Conservation (phyloP, 1,140 invertebrate species). For the Solenopsis invicta region DNA sequence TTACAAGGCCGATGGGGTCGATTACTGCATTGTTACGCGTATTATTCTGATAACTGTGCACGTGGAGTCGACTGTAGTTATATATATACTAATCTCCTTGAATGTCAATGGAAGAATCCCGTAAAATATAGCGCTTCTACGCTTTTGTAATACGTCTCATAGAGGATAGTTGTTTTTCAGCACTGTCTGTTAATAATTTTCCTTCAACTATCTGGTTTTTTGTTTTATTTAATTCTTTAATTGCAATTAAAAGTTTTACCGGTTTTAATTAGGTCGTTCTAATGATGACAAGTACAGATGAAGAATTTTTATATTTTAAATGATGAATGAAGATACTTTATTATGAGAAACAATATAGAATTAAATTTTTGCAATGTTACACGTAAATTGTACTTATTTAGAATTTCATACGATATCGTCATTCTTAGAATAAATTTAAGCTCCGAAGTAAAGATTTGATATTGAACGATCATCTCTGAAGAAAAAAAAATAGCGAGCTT, state of each 20-base stretch:
- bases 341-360: background rate
- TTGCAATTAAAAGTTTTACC: background rate
- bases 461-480: background rate
- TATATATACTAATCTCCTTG: background rate
- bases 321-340: background rate
- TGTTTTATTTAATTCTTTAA: background rate
- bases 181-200: background rate
- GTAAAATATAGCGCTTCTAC: background rate
- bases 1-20: slow-evolving; percentile 55
- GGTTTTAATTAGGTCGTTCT: background rate
- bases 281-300: background rate
- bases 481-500: background rate
- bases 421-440: background rate
- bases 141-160: background rate
- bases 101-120: background rate
- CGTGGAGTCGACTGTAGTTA: slow-evolving; percentile 3
- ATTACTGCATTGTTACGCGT: slow-evolving; percentile 53
- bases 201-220: background rate
- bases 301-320: background rate
- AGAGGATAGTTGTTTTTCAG: background rate
- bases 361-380: background rate
- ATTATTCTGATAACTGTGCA: slow-evolving; percentile 47
- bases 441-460: background rate
- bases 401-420: background rate
- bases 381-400: background rate